phyloP scores from a whole-genome alignment of 1,140 invertebrate genomes.

The Trichogramma pretiosum region DNA sequence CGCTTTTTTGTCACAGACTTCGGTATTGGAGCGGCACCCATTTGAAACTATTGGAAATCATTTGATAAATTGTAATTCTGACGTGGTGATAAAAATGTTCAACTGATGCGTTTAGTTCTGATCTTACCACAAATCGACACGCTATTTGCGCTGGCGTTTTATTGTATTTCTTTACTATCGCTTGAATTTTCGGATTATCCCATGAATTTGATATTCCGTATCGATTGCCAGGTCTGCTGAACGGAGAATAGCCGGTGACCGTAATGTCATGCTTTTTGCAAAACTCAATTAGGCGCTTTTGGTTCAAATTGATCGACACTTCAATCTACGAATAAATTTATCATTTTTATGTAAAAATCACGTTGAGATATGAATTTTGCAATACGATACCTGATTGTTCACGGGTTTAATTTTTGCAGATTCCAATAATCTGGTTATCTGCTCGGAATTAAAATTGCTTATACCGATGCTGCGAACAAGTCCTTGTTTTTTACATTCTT shows the following conservation, averaged over 20 bases:
- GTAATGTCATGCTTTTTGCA: slow-evolving; percentile 57
- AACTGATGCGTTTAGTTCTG: not conserved
- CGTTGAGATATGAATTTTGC: no score
- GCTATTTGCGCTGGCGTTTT: slow-evolving; percentile 63
- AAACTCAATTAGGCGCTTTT: slow-evolving; percentile 54
- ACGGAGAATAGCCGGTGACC: slow-evolving; percentile 71
- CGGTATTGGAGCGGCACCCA: slow-evolving; percentile 51
- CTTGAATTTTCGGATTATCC: slow-evolving; percentile 48
- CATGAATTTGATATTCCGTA: slow-evolving; percentile 26
- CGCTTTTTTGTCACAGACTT: slow-evolving; percentile 63
- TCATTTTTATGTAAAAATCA: not conserved
- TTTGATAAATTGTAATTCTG: not conserved
- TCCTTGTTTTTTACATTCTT: slow-evolving; percentile 63
- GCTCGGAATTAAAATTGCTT: slow-evolving; percentile 82
- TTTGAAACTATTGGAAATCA: slow-evolving; percentile 26
- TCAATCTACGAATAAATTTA: slow-evolving; percentile 27
- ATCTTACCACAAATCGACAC: slow-evolving; percentile 58
- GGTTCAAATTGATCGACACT: slow-evolving; percentile 64
- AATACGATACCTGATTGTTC: slow-evolving; percentile 58
- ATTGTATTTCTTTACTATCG: slow-evolving; percentile 53
- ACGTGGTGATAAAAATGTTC: not conserved
- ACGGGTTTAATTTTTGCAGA: slow-evolving; percentile 64
- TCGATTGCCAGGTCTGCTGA: slow-evolving; percentile 50
- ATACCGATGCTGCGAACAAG: slow-evolving; percentile 71
- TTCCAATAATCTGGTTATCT: slow-evolving; percentile 67